Base-by-base conservation (phyloP, 2,113 vertebrate species). In the Halichoeres trimaculatus region DNA sequence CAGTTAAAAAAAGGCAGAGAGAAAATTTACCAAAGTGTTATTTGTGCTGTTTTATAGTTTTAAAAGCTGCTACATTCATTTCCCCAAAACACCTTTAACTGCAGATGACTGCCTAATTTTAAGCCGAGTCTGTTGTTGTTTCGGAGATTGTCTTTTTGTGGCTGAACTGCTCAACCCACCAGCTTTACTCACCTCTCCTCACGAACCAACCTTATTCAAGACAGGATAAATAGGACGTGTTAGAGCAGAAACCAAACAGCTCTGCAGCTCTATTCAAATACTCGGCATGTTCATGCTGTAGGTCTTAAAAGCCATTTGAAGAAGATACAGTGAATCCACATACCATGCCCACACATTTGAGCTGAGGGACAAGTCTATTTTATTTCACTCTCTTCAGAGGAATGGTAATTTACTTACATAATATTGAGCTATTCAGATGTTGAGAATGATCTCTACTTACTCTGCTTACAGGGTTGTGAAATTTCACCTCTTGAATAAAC, bases 271-370 rank as follows among this genome's bases (percentile, higher is more conserved):
- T 36, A 47, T 14, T 47, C 10, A 66, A 58, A 60, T 20, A 23
- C n/a, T 60, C n/a, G 6, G 34, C n/a, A 19, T 2, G 1, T 30
- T 34, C 10, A 12, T 57, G 19, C 35, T 17, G 8, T 5, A 38
- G 16, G 12, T 23, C 17, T 63, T 48, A 59, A 26, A 74, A 56
- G 41, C 50, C 59, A 22, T 51, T 51, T 48, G 66, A n/a, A 54
- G 20, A 45, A 38, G 20, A 43, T 17, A 24, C 43, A 13, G 53
- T 52, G 51, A 52, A 34, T 51, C 10, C 22, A 52, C 8, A 20
- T 38, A 35, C 41, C 56, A 13, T 62, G 14, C 11, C 68, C 63
- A 63, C 53, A 47, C 34, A 50, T 45, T 41, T 48, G 10, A 48
- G n/a, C 40, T 66, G 23, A 72, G 47, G 34, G 38, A 50, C 45